Percentiles rank a stretch among this genome's conserved stretches.
Conservation (phyloP, 1,140 invertebrate species). For the Aporrectodea caliginosa region DNA sequence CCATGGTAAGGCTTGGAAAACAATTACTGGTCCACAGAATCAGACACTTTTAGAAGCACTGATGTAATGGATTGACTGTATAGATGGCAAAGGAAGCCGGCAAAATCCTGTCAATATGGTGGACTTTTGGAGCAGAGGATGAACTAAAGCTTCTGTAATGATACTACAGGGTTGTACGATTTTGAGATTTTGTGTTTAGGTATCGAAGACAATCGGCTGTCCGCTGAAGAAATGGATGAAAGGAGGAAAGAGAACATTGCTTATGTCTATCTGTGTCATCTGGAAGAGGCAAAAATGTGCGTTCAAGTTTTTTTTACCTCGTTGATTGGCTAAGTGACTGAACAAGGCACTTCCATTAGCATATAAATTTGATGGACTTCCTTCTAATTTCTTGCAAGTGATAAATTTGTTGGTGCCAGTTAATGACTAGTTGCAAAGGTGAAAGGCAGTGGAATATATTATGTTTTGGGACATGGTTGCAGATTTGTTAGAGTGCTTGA, state of each 20-base stretch:
- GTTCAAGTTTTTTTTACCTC: slow-evolving; percentile 35
- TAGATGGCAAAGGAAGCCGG: not conserved
- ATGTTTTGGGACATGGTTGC: not conserved
- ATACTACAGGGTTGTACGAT: not conserved
- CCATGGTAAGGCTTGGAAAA: no score
- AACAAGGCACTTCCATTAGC: not conserved
- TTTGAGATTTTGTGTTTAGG: not conserved
- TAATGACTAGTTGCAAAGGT: not conserved
- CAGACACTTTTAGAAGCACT: not conserved
- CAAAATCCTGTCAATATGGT: not conserved
- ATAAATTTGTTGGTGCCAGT: not conserved
- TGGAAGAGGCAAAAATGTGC: slow-evolving; percentile 74
- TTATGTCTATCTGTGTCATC: slow-evolving; percentile 77
- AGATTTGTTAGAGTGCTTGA: not conserved
- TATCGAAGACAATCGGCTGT: slow-evolving; percentile 34
- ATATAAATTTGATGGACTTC: not conserved
- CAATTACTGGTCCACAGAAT: no score
- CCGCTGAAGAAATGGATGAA: slow-evolving; percentile 71
- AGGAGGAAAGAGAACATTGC: slow-evolving; percentile 70
- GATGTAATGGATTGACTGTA: not conserved
- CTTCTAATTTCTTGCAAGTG: not conserved
- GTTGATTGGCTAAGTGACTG: not conserved
- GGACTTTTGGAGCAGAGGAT: not conserved
- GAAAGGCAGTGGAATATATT: not conserved
- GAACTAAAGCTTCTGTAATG: not conserved